Conservation (phyloP, 1,140 invertebrate genomes). For the Nephila pilipes region DNA sequence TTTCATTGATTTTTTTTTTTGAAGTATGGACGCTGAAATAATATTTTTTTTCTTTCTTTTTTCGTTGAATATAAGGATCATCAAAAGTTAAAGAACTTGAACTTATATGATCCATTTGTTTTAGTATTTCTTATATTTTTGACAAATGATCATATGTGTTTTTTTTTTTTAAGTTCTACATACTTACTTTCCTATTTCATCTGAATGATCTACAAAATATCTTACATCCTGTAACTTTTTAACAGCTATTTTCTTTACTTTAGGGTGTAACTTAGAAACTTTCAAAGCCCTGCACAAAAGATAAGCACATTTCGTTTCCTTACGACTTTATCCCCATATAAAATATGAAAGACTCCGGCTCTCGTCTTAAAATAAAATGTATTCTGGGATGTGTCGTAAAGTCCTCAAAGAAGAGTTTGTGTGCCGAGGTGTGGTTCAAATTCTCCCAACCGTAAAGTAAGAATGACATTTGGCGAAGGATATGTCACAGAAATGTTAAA, state of each 20-base stretch:
- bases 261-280: constrained; percentile 50
- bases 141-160: too few relatives aligned
- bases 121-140: too few relatives aligned
- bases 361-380: constrained; percentile 28
- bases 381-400: constrained; percentile 18
- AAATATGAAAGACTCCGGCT: constrained; percentile 23
- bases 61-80: too few relatives aligned
- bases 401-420: constrained; percentile 7
- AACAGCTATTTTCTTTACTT: background rate
- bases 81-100: too few relatives aligned
- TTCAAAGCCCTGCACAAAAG: constrained; percentile 9
- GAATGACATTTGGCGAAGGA: constrained; percentile 41
- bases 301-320: background rate
- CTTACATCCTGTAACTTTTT: background rate
- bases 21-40: too few relatives aligned
- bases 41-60: too few relatives aligned
- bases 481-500: constrained; percentile 33
- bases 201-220: background rate
- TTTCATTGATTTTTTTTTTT: too few relatives aligned
- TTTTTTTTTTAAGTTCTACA: too few relatives aligned
- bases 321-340: constrained; percentile 40
- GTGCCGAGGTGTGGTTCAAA: constrained; percentile 46
- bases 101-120: too few relatives aligned
- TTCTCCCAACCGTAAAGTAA: constrained; percentile 43
- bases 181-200: background rate